phyloP scores from a whole-genome alignment of 2,113 vertebrate genomes.

The Silurus asotus region DNA sequence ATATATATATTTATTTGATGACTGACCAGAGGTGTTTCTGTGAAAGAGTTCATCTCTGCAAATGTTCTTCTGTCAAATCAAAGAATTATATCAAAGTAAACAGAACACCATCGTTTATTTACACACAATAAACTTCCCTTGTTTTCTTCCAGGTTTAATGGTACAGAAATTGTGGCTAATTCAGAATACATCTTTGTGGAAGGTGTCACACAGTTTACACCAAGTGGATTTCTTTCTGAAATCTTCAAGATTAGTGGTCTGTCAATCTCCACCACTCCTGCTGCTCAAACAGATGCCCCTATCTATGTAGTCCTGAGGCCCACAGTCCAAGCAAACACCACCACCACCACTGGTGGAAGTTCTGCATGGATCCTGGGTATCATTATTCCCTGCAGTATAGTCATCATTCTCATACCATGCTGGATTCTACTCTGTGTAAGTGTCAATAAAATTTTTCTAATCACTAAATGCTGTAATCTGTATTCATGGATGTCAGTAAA shows the following conservation, averaged over 20 bases:
- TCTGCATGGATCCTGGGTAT: background rate
- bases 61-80: no score
- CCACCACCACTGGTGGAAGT: background rate
- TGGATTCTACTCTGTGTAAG: no score
- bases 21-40: no score
- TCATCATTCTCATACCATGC: no score
- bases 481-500: no score
- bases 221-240: slow-evolving; percentile 26
- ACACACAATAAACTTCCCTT: background rate
- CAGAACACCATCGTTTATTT: no score
- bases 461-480: no score
- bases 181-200: no score
- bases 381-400: background rate
- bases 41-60: no score
- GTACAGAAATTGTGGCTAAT: background rate
- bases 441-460: no score
- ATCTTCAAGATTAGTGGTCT: slow-evolving; percentile 14
- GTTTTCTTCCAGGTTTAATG: background rate
- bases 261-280: background rate
- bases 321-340: background rate
- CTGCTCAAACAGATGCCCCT: background rate
- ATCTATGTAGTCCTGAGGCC: background rate
- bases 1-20: no score
- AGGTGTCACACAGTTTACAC: background rate
- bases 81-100: no score